Evolutionary conservation across 2,888 invertebrate species (phyloP).

Genomic region (Yponomeuta evonymella): DNA sequence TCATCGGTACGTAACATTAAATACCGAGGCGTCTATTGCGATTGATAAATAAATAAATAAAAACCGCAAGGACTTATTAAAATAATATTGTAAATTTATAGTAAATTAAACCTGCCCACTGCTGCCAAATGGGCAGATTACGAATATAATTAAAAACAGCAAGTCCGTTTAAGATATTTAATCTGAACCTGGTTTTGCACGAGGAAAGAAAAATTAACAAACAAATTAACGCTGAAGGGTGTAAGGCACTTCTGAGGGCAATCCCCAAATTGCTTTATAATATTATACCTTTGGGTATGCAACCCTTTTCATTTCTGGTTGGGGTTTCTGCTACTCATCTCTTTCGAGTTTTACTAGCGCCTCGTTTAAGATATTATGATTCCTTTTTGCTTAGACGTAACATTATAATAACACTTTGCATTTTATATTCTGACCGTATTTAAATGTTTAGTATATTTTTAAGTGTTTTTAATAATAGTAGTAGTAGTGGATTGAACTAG

Average conservation of each 20-base stretch:
- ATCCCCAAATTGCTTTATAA: conserved; percentile 51
- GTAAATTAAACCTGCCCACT: no score
- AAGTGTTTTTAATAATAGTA: no score
- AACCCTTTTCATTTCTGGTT: conserved; percentile 38
- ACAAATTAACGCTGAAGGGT: conserved; percentile 65
- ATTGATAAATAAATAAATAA: no score
- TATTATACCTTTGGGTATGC: conserved; percentile 45
- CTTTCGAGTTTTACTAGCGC: not conserved
- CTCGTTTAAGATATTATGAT: not conserved
- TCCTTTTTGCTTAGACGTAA: not conserved
- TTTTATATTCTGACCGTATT: not conserved
- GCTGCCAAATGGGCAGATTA: not conserved
- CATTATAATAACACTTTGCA: not conserved
- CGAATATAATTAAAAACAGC: no score
- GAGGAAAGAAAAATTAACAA: conserved; percentile 55
- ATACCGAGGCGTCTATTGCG: no score
- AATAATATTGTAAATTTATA: no score
- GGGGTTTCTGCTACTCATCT: conserved; percentile 23
- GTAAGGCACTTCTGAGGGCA: conserved; percentile 45
- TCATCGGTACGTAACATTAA: no score
- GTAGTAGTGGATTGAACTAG: no score
- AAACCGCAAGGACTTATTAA: no score
- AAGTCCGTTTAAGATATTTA: not conserved
- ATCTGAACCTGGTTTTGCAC: not conserved
- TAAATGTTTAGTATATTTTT: no score